These are phyloP conservation scores for Eospalax fontanierii DNA, from an alignment of 2,797 vertebrate genomes.

Conservation along the genomic window DNA sequence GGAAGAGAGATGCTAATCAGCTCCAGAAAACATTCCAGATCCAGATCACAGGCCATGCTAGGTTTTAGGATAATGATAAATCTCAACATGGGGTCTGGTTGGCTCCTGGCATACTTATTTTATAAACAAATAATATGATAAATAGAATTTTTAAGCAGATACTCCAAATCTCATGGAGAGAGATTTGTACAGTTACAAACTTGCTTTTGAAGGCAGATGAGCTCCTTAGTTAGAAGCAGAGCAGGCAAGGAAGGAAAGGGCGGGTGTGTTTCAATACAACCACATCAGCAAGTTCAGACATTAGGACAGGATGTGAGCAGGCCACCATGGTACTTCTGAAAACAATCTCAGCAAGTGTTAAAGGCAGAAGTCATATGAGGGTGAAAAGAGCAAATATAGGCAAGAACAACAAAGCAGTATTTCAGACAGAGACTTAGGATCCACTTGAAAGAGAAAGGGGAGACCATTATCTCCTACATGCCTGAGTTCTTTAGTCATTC, in stretches of 20 bases:
- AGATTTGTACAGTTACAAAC: neutral
- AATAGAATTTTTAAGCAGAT: neutral
- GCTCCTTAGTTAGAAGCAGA: neutral
- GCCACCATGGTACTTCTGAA: neutral
- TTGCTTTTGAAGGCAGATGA: neutral
- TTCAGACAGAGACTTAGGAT: neutral
- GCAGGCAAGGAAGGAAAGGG: neutral
- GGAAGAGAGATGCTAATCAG: too few relatives aligned
- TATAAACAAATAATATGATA: neutral
- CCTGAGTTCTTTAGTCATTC: neutral
- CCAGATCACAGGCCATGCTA: too few relatives aligned
- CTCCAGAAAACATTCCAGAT: too few relatives aligned
- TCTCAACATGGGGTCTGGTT: too few relatives aligned
- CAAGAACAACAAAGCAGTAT: neutral
- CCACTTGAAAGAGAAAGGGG: neutral
- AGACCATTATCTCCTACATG: neutral
- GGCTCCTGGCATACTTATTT: neutral
- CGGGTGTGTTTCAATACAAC: neutral
- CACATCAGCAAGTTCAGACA: neutral
- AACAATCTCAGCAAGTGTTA: neutral
- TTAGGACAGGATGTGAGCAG: neutral
- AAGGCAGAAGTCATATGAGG: neutral
- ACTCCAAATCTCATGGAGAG: neutral
- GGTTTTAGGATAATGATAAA: too few relatives aligned
- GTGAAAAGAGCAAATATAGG: neutral